A percentile compares a stretch with the other conserved stretches of the same genome.
Evolutionary conservation across 2,797 vertebrate species (phyloP).

Genomic region (Schizothorax lantsangensis): DNA sequence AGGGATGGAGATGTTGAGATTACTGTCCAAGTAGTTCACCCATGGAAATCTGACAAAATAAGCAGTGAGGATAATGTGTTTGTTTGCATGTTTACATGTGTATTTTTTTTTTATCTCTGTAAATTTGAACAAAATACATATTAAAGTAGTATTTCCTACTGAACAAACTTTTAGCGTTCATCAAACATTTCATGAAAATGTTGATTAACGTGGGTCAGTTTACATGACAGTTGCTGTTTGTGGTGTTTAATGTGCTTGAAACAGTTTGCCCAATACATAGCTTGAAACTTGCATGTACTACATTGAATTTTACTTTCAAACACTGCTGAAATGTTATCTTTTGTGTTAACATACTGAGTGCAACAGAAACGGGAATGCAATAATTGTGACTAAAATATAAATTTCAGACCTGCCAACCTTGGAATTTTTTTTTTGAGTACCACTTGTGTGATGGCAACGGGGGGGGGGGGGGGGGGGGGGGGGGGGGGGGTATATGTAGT

Average conservation of each 20-base stretch:
- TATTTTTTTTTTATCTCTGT: background rate
- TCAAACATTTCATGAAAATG: background rate
- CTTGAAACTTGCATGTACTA: background rate
- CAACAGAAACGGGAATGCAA: too few relatives aligned
- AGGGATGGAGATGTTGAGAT: constrained; percentile 96
- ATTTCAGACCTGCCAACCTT: too few relatives aligned
- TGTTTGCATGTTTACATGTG: background rate
- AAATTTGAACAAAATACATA: background rate
- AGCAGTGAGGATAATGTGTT: background rate
- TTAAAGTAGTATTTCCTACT: background rate
- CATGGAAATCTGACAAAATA: constrained; percentile 89
- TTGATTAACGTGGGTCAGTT: background rate
- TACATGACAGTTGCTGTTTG: background rate
- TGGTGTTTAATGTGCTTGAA: background rate
- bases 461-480: too few relatives aligned
- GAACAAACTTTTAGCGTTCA: background rate
- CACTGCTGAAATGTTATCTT: background rate
- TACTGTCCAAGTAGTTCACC: constrained; percentile 97
- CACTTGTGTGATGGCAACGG: too few relatives aligned
- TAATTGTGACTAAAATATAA: too few relatives aligned
- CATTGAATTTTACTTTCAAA: background rate
- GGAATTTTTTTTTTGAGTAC: too few relatives aligned
- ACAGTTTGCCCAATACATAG: background rate
- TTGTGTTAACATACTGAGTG: background rate
- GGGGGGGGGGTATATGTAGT: too few relatives aligned